Evolutionary conservation across 2,888 invertebrate species (phyloP).

Genomic region (Macrosoma leucophasiata): DNA sequence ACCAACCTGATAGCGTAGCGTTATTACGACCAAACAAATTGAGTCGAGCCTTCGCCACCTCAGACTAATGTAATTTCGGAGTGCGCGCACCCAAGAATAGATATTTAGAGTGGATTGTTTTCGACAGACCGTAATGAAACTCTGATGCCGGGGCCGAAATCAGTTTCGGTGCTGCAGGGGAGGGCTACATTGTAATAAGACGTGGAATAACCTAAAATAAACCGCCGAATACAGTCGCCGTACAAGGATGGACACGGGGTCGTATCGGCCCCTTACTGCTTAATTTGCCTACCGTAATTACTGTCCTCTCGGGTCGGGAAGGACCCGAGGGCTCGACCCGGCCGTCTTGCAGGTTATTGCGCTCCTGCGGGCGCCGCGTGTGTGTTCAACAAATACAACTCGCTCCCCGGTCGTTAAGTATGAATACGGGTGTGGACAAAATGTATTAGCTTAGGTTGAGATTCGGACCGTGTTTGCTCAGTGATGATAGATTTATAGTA

Average conservation of each 20-base stretch:
- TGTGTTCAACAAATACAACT: conserved; percentile 72
- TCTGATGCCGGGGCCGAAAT: conserved; percentile 71
- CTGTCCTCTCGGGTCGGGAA: conserved; percentile 72
- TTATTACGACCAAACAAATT: conserved; percentile 75
- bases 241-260: conserved; percentile 64
- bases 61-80: conserved; percentile 75
- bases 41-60: conserved; percentile 76
- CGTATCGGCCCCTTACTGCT: conserved; percentile 68
- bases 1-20: conserved; percentile 67
- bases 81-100: conserved; percentile 73
- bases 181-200: conserved; percentile 74
- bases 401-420: conserved; percentile 72
- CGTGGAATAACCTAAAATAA: conserved; percentile 73
- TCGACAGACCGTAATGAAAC: conserved; percentile 77
- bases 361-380: conserved; percentile 69
- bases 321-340: conserved; percentile 64
- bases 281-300: conserved; percentile 78
- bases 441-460: conserved; percentile 76
- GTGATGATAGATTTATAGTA: conserved; percentile 76
- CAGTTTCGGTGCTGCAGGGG: conserved; percentile 73
- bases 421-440: conserved; percentile 75
- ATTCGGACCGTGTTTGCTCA: conserved; percentile 72
- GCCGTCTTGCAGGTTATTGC: conserved; percentile 72
- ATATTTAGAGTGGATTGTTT: conserved; percentile 77
- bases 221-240: conserved; percentile 47